Percentiles rank a stretch among this genome's conserved stretches.
Evolutionary conservation across 2,797 vertebrate species (phyloP).

Genomic region (Periparus ater): DNA sequence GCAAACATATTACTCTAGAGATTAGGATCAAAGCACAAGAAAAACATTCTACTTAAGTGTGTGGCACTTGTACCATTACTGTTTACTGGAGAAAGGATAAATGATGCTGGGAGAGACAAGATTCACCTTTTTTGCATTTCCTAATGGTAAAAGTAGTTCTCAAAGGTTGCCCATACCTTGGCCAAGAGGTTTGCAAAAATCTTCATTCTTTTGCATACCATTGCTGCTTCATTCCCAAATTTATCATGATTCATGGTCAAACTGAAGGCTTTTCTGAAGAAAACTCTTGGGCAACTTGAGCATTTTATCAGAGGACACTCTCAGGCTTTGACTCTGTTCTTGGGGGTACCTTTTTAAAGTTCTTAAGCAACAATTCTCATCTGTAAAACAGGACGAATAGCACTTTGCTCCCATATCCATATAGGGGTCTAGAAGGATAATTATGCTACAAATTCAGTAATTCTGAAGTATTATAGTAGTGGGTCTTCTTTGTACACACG

Average conservation of each 20-base stretch:
- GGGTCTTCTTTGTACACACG: background rate
- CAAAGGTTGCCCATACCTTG: background rate
- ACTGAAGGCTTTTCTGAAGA: background rate
- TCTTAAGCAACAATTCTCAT: background rate
- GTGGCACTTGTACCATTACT: background rate
- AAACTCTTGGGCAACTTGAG: background rate
- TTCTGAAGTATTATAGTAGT: background rate
- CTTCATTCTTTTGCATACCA: background rate
- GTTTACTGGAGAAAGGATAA: conserved; percentile 1
- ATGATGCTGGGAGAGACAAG: background rate
- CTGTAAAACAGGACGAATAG: background rate
- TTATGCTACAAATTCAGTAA: background rate
- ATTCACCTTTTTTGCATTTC: background rate
- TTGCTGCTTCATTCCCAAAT: background rate
- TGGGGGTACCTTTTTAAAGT: background rate
- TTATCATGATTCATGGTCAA: background rate
- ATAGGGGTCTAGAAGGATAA: background rate
- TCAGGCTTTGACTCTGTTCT: background rate
- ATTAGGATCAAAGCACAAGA: conserved; percentile 69
- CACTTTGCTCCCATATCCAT: background rate
- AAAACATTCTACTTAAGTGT: conserved; percentile 68
- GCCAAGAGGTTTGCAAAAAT: background rate
- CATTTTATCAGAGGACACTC: background rate
- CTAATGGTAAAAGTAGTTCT: background rate
- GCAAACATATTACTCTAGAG: conserved; percentile 64